Conservation (phyloP, 2,113 vertebrate genomes). For the Spheniscus mendiculus region DNA sequence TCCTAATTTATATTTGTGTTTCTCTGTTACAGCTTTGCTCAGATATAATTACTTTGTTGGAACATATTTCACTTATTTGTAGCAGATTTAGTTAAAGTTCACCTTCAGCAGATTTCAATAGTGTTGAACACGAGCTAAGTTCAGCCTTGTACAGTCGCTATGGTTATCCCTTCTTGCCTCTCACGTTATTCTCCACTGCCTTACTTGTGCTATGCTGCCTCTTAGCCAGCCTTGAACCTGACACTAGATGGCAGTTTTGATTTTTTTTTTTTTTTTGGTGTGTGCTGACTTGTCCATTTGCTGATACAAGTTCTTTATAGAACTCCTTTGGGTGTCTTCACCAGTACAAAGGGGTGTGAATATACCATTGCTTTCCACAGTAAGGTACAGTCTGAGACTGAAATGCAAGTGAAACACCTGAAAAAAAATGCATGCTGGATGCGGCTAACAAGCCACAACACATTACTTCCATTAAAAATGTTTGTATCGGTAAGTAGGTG, state of each 20-base stretch:
- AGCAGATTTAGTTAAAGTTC: not conserved
- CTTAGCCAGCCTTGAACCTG: not conserved
- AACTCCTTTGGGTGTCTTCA: not conserved
- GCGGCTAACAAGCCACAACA: not conserved
- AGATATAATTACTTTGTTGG: not conserved
- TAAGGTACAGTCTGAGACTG: not conserved
- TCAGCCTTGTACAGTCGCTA: not conserved
- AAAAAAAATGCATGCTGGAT: not conserved
- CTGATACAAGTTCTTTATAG: rapidly evolving
- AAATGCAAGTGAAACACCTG: not conserved
- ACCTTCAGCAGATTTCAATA: not conserved
- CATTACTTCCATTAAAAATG: not conserved
- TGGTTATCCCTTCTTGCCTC: not conserved
- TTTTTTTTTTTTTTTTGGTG: not conserved
- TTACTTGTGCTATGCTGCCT: not conserved
- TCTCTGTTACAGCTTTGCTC: not conserved
- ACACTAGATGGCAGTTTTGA: not conserved
- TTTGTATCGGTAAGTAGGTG: not conserved
- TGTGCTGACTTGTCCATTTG: not conserved
- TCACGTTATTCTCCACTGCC: rapidly evolving
- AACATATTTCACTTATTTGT: not conserved
- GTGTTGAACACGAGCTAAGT: not conserved
- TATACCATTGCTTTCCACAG: not conserved
- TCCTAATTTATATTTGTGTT: not conserved
- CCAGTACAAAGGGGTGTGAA: not conserved